Base-by-base conservation (phyloP, 2,113 vertebrate species). In the Panurus biarmicus region DNA sequence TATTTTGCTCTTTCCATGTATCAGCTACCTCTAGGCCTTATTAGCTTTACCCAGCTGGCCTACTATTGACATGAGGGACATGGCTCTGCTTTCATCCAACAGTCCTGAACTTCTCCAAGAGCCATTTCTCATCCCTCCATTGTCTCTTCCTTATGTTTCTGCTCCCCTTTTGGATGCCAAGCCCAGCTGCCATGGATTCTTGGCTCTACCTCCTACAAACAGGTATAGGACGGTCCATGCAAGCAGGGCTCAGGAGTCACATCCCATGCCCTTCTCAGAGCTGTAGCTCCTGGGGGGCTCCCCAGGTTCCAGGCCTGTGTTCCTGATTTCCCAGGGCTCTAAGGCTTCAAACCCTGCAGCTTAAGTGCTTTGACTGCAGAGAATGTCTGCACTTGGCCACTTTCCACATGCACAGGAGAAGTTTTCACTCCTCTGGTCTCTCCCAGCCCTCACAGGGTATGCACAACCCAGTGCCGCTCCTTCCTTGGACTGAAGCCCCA, bases 181-280 rank as follows among this genome's bases (percentile, higher is more conserved):
- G 29, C 14, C 26, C 56, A 62, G 56, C 56, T 65, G 44, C 35
- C 23, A 24, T 2, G 10, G 60, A 56, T 54, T 38, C 36, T 25
- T 40, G 22, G 57, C 61, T 72, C 31, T 10, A 38, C 9, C 4
- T 71, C 36, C 53, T 33, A 9, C 9, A 24, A 21, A 3, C 9
- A 36, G 10, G 9, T 4, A 5, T 0, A 4, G 24, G 8, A 23
- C 3, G 11, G 24, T 10, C 48, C 38, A 7, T 15, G 11, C 14
- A 51, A 67, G 35, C 66, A 28, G 6, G 19, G n/a, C 21, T 51
- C 9, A 42, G 22, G 15, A 58, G 77, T 33, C 33, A 14, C 60
- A 29, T 0, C 6, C 18, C 28, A 15, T 36, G 36, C 31, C 19
- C 14, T 40, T 29, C 61, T 24, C 40, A 53, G 24, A 2, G 9